Evolutionary conservation across 2,888 invertebrate species (phyloP), one percentile per base, ranked within the genome.

Genomic region (Drosophila rellima): DNA sequence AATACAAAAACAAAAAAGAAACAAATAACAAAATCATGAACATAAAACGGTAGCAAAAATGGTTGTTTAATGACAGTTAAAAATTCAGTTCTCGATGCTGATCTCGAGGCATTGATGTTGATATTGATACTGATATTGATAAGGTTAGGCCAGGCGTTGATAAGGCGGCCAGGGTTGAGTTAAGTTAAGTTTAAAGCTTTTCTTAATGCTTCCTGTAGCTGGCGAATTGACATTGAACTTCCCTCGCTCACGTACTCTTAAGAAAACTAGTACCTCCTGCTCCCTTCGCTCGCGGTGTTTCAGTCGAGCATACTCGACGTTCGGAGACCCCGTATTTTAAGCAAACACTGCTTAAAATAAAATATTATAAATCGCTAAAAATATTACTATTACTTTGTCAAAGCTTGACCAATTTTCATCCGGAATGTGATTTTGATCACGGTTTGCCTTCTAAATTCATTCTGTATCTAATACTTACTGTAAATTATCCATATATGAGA

Each of bases 191-290:
- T 26, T 18, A 44, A 11, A 29, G 45, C 45, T 47, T 11, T 5
- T 6, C 17, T 48, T 18, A 56, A 33, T 40, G 88, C 74, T 88
- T 84, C 86, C 86, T 88, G 80, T 84, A 48, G 62, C 50, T 44
- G 23, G 11, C 29, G 40, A 17, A 44, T 42, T 79, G 88, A 50
- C 85, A 88, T 88, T 85, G 85, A 86, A 80, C 71, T 68, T 56
- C 66, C 55, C 51, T 55, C 31, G 55, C 13, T 54, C 71, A 81
- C 73, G 69, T 82, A 66, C 56, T 23, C 56, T 52, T 56, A 61
- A 59, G 44, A 64, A 26, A 26, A 6, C 1, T n/a, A n/a, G n/a
- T n/a, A n/a, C n/a, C n/a, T n/a, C n/a, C n/a, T n/a, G n/a, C n/a
- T n/a, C n/a, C n/a, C n/a, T n/a, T n/a, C n/a, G n/a, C n/a, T n/a